A percentile compares a stretch with the other conserved stretches of the same genome.
Conservation (phyloP, 2,797 vertebrate species). For the Lepilemur septentrionalis region DNA sequence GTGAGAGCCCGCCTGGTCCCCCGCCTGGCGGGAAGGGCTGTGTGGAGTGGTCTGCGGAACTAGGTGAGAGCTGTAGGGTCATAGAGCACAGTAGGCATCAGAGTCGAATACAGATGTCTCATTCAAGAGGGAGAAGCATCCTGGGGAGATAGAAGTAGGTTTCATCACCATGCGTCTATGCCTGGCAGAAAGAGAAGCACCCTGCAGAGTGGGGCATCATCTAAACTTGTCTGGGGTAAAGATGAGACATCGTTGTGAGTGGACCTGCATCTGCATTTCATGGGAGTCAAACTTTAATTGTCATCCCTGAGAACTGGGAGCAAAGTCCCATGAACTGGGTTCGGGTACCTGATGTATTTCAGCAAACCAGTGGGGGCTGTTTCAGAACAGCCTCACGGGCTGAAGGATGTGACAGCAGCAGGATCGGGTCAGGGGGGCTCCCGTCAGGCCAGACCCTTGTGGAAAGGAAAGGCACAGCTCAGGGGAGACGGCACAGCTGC, state of each 20-base stretch:
- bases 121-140: accelerated
- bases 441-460: accelerated
- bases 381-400: not conserved
- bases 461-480: not conserved
- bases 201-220: accelerated
- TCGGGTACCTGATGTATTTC: not conserved
- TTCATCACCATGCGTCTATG: not conserved
- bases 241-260: not conserved
- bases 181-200: not conserved
- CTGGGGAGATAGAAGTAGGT: not conserved
- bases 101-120: not conserved
- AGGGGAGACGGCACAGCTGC: not conserved
- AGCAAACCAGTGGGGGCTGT: not conserved
- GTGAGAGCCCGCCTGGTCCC: slow-evolving; percentile 80
- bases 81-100: not conserved
- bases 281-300: not conserved
- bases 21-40: accelerated
- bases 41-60: not conserved
- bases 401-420: not conserved
- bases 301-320: not conserved
- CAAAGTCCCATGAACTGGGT: not conserved
- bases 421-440: not conserved
- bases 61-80: not conserved
- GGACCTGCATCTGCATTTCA: not conserved
- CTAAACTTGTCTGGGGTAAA: not conserved